Evolutionary conservation across 2,113 vertebrate species (phyloP), one percentile per base, ranked within the genome.

Genomic region (Thymallus thymallus): DNA sequence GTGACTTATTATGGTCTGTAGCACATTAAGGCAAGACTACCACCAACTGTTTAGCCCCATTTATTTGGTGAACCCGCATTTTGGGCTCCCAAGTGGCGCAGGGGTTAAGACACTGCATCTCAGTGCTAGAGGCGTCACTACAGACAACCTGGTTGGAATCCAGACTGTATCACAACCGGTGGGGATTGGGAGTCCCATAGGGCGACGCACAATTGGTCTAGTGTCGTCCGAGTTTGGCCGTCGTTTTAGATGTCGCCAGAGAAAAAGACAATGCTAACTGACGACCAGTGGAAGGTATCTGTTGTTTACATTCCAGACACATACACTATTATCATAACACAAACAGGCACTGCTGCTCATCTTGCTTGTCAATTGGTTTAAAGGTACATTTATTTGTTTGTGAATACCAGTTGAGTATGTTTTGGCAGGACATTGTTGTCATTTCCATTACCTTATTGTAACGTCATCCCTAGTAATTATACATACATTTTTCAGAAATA

Each of bases 1-100:
- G 76, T 90, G 87, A 89, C 83, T 83, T 82, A 89, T 87, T 76
- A 85, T 80, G 82, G 83, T 89, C 84, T 78, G 78, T 61, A 83
- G 74, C 30, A 73, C 84, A 85, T 85, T 75, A 73, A 83, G 82
- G 75, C 71, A 23, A 71, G 79, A 86, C 86, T 82, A 79, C 72
- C 83, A 76, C 12, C 66, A 81, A 77, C 80, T 82, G 88, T 80
- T 86, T 85, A 82, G 68, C 68, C 35, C 68, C 83, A 83, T 88
- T 90, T 80, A 86, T 82, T 87, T 78, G 84, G 60, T 73, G 72
- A 85, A 81, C 81, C 76, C 77, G 66, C n/a, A n/a, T n/a, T n/a
- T n/a, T n/a, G n/a, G n/a, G n/a, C n/a, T n/a, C n/a, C n/a, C n/a
- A n/a, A n/a, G n/a, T n/a, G n/a, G n/a, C n/a, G n/a, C n/a, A n/a